Base-by-base conservation (phyloP, 1,140 invertebrate species). In the Drosophila burlai region DNA sequence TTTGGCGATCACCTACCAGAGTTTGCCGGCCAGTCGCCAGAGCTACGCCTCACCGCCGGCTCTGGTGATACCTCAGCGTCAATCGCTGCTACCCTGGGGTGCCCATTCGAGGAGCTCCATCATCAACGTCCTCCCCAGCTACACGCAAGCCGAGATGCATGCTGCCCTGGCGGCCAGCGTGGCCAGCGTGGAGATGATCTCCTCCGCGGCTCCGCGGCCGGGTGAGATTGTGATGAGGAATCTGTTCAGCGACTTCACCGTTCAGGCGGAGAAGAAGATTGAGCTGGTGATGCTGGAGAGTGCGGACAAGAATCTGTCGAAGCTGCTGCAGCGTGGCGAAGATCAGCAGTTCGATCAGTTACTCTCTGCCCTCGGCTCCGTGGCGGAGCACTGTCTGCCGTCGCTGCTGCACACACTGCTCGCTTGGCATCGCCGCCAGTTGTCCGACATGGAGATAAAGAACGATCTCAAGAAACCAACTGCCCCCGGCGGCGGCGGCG, bases 301-400 rank as follows among this genome's bases (percentile, higher is more conserved):
- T 76, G 94, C 96, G 91, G 97, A 99, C 91, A 97, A 97, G 93
- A 96, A 97, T 49, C 92, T 99, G 15, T 97, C 97, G 18, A 99
- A 99, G 94, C 96, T 98, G 4, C 93, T 99, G 57, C 98, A 99
- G 94, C 95, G 98, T 80, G 98, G 98, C 6, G 98, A 99, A 94
- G 98, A 99, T 94, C 91, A 95, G 9, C 96, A 98, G 75, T 98
- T 99, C 93, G 98, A 99, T 94, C 98, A 99, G 93, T 94, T 99
- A n/a, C 94, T 99, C 16, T 97, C 95, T 43, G 97, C 98, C 0
- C 97, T 99, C 90, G 97, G 98, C 24, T 97, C 97, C 21, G 98
- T 99, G 2, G 98, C 98, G 2, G 99, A 99, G 93, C 98, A 99
- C 93, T 99, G 99, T 94, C 94, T 99, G 43, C 99, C 99, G 3